Evolutionary conservation across 2,888 invertebrate genomes (phyloP).

Genomic region (Nomada ruficornis): DNA sequence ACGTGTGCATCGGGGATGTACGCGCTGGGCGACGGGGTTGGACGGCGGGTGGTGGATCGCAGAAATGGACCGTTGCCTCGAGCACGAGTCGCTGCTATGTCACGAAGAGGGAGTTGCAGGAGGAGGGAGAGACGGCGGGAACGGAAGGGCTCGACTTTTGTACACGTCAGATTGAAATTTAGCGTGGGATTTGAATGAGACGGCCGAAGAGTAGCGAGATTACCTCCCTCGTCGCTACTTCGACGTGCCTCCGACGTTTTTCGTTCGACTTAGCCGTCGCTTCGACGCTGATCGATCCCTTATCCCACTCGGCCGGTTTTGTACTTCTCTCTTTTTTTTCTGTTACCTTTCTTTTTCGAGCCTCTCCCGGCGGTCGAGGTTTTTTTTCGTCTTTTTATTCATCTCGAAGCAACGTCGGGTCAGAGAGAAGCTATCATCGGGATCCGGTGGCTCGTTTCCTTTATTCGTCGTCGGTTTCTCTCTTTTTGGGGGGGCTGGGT

Average conservation of each 20-base stretch:
- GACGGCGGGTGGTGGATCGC: conserved; percentile 58
- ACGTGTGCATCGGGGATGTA: conserved; percentile 43
- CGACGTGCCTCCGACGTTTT: conserved; percentile 62
- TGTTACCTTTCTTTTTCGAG: background rate
- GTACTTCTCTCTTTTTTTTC: conserved; percentile 5
- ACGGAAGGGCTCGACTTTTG: conserved; percentile 70
- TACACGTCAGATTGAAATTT: conserved; percentile 82
- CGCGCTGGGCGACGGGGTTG: conserved; percentile 16
- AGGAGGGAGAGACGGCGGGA: conserved; percentile 1
- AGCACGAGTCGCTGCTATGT: conserved; percentile 65
- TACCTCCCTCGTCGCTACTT: conserved; percentile 75
- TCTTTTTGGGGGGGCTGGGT: background rate
- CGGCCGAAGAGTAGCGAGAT: conserved; percentile 76
- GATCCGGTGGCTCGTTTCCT: conserved; percentile 15
- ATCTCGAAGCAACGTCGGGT: conserved; percentile 3
- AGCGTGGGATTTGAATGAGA: conserved; percentile 79
- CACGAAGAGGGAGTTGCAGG: conserved; percentile 42
- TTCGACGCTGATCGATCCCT: conserved; percentile 63
- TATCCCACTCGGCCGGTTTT: conserved; percentile 17
- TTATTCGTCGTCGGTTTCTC: conserved; percentile 15
- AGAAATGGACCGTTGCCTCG: conserved; percentile 73
- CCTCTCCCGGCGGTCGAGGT: background rate
- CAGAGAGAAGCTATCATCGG: conserved; percentile 25
- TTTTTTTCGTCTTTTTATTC: background rate
- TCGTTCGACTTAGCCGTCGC: conserved; percentile 65